phyloP scores from a whole-genome alignment of 2,113 vertebrate genomes.

The Charina bottae region DNA sequence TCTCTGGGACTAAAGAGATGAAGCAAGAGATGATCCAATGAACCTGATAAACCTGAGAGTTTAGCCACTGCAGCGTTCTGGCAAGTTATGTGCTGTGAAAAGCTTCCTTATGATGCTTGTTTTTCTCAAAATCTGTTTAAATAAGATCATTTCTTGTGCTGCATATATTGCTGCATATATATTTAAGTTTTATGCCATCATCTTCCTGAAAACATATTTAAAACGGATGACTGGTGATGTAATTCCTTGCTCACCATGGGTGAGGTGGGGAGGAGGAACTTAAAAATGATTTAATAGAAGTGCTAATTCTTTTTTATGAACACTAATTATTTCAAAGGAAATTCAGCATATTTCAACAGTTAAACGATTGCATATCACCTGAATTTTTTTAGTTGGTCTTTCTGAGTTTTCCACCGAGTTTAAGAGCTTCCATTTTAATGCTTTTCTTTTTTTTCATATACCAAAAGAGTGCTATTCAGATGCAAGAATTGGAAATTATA shows the following conservation, averaged over 20 bases:
- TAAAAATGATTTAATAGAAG: constrained; percentile 21
- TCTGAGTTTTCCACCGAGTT: not conserved
- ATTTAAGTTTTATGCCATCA: not conserved
- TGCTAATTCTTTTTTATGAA: not conserved
- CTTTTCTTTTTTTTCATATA: not conserved
- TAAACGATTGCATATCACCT: constrained; percentile 21
- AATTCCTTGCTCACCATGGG: not conserved
- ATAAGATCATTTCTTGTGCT: not conserved
- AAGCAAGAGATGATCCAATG: not conserved
- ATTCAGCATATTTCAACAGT: constrained; percentile 10
- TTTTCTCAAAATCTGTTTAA: not conserved
- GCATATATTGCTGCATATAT: not conserved
- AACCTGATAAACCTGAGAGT: no score
- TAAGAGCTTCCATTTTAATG: not conserved
- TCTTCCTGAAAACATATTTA: not conserved
- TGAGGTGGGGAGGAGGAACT: not conserved
- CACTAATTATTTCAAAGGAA: constrained; percentile 10
- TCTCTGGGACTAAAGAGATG: not conserved
- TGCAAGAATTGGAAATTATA: not conserved
- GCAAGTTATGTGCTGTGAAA: not conserved
- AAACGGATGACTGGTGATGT: not conserved
- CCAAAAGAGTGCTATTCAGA: not conserved
- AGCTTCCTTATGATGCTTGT: not conserved
- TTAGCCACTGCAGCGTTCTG: not conserved
- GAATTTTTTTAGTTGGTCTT: constrained; percentile 24